Percentiles rank a stretch among this genome's conserved stretches.
Evolutionary conservation across 2,888 invertebrate genomes (phyloP).

Genomic region (Eremobia ochroleuca): DNA sequence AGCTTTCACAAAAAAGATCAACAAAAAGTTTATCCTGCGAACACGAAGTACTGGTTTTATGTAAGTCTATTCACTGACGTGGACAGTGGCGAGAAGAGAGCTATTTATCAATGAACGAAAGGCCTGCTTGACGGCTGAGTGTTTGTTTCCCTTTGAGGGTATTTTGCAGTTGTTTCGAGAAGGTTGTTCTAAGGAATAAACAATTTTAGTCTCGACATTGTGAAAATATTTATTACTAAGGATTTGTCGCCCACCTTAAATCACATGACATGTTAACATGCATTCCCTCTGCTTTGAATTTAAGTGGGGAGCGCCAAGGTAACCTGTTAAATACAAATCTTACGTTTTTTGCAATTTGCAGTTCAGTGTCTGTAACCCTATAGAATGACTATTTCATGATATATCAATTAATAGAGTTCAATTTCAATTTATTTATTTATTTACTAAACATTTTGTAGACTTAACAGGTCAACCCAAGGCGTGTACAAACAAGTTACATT

Average conservation of each 20-base stretch:
- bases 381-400: not conserved
- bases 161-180: constrained; percentile 36
- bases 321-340: not conserved
- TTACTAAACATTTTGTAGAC: too few species aligned
- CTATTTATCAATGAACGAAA: constrained; percentile 59
- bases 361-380: not conserved
- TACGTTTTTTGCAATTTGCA: not conserved
- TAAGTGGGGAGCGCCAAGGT: not conserved
- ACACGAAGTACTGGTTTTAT: constrained; percentile 49
- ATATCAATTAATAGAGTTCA: not conserved
- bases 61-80: constrained; percentile 46
- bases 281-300: not conserved
- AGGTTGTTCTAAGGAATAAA: constrained; percentile 18
- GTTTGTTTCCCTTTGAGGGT: constrained; percentile 36
- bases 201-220: constrained; percentile 13
- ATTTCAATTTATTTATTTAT: too few species aligned
- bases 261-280: not conserved
- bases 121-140: constrained; percentile 46
- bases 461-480: too few species aligned
- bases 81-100: constrained; percentile 32
- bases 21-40: constrained; percentile 57
- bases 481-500: too few species aligned
- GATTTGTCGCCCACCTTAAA: not conserved
- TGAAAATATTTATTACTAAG: constrained; percentile 3
- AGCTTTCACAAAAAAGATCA: constrained; percentile 60